Base-by-base conservation (phyloP, 2,797 vertebrate species). In the Petrocephalus schoutedeni region DNA sequence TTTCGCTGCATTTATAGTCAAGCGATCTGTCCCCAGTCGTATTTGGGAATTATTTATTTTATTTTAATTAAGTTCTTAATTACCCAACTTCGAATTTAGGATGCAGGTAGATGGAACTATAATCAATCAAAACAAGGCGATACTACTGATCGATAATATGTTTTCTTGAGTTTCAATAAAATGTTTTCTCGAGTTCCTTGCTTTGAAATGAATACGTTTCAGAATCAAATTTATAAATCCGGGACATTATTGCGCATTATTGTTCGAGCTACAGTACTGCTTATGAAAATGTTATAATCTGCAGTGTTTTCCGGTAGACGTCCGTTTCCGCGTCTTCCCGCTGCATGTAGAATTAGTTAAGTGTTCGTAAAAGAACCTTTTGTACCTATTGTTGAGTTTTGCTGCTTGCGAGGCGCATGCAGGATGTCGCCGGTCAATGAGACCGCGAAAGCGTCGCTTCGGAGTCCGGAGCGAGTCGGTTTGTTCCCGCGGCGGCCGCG, bases 401-500 rank as follows among this genome's bases (percentile, higher is more conserved):
- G 64, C 56, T 36, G 41, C 88, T 86, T 61, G 56, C 41, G 77
- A 12, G 57, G 83, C 51, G 21, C 86, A 57, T 45, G 41, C 56
- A 21, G 14, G 23, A 19, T 54, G 54, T 58, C 51, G 84, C 85
- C 58, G 64, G 87, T 87, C 67, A 87, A 51, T 71, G 80, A 56
- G 36, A 57, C 36, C 23, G 83, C 83, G 54, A 32, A 89, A 86
- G 4, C 61, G 83, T 82, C 80, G 61, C 61, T 86, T n/a, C n/a
- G 16, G 83, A 88, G 87, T 89, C 53, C 64, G 82, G 41, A 86
- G 86, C 74, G 59, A 74, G 51, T 77, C 49, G 36, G 59, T 54
- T 89, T 90, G 90, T 91, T 90, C 84, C 23, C 28, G 92, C 93
- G 89, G 91, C 91, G 89, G 59, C 86, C 90, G 90, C 85, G 67